Evolutionary conservation across 92 coral and sea anemone genomes (phyloP).

Genomic region (Phenganax subtilis): DNA sequence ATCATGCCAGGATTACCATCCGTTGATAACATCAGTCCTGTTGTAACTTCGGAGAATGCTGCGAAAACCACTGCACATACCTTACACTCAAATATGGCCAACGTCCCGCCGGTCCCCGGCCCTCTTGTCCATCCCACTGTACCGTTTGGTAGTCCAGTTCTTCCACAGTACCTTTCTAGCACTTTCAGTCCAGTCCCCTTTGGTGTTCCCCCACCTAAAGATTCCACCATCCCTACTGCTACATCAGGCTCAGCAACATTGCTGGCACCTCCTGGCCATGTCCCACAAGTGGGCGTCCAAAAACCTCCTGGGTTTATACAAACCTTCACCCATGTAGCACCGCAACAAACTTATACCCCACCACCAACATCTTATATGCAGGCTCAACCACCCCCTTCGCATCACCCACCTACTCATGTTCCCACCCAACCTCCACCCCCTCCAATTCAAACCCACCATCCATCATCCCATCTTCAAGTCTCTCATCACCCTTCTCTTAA

Average conservation of each 20-base stretch:
- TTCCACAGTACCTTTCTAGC: not conserved
- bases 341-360: slow-evolving; percentile 52
- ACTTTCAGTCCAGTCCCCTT: slow-evolving; percentile 15
- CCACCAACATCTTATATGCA: slow-evolving; percentile 4
- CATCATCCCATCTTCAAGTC: not conserved
- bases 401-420: slow-evolving; percentile 57
- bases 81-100: not conserved
- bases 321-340: not conserved
- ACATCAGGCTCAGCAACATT: not conserved
- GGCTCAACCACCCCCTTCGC: slow-evolving; percentile 17
- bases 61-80: not conserved
- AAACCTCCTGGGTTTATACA: slow-evolving; percentile 1
- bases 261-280: slow-evolving; percentile 4
- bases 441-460: slow-evolving; percentile 41
- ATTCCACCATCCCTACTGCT: not conserved
- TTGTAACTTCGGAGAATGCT: slow-evolving; percentile 50
- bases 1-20: not conserved
- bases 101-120: not conserved
- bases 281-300: slow-evolving; percentile 1
- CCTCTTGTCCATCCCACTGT: slow-evolving; percentile 4
- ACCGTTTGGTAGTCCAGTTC: not conserved
- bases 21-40: slow-evolving; percentile 95
- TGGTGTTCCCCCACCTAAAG: slow-evolving; percentile 8
- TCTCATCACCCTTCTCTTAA: slow-evolving; percentile 55
- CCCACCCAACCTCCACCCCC: slow-evolving; percentile 79